Percentiles rank a stretch among this genome's conserved stretches.
Evolutionary conservation across 2,797 vertebrate genomes (phyloP).

Genomic region (Scolopax rusticola): DNA sequence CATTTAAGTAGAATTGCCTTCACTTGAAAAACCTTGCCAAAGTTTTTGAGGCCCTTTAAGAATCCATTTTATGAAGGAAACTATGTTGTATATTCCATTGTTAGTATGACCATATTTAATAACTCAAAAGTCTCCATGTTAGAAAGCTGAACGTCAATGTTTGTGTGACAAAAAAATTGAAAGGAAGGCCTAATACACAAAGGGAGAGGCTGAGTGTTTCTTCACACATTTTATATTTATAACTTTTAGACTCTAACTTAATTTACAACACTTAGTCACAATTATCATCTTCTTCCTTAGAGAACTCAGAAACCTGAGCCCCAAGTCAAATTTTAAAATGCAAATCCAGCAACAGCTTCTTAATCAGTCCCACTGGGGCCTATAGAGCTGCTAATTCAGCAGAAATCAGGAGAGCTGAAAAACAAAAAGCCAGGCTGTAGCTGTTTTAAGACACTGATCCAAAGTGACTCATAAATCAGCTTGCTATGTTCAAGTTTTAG

Average conservation of each 20-base stretch:
- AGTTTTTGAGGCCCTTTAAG: background rate
- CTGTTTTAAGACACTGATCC: conserved; percentile 91
- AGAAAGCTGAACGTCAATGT: background rate
- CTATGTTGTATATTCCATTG: background rate
- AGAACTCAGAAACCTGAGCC: conserved; percentile 75
- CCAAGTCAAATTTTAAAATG: conserved; percentile 81
- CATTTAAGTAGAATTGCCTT: background rate
- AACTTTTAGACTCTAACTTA: conserved; percentile 72
- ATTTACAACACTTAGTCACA: conserved; percentile 71
- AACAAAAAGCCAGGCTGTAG: conserved; percentile 87
- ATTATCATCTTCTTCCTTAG: conserved; percentile 67
- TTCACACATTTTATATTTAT: conserved; percentile 31
- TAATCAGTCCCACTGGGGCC: conserved; percentile 90
- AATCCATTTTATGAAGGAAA: background rate
- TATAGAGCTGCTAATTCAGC: conserved; percentile 92
- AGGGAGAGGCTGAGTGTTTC: conserved; percentile 40
- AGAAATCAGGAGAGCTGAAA: conserved; percentile 91
- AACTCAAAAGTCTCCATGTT: background rate
- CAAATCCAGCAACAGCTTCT: conserved; percentile 87
- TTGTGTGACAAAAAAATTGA: background rate
- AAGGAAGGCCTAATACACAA: background rate
- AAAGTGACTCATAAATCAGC: conserved; percentile 94
- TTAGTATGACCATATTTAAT: background rate
- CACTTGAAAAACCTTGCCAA: background rate
- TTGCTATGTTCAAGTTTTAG: conserved; percentile 85